Evolutionary conservation across 2,797 vertebrate genomes (phyloP), one percentile per base, ranked within the genome.

Genomic region (Tauraco hartlaubi): DNA sequence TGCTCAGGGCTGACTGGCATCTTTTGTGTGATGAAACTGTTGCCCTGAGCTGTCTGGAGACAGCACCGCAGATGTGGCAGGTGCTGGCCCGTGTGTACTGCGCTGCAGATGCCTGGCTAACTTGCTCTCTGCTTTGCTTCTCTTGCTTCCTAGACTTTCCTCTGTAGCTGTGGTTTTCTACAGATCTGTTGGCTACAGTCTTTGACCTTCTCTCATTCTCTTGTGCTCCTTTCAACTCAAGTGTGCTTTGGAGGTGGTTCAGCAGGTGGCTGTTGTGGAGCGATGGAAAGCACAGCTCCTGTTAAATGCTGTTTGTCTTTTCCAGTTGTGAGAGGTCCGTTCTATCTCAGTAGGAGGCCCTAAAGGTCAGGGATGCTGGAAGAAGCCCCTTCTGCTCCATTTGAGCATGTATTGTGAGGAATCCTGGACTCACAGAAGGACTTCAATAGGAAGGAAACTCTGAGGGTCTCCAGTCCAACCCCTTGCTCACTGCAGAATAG

Each of bases 241-340:
- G 2, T 25, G 35, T 81, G 37, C 28, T 87, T 79, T 51, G n/a
- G 41, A 51, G 14, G 19, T 15, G 19, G 23, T 25, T 81, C 54
- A 74, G 66, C 9, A 37, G 33, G 39, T 55, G 51, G 9, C 81
- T 79, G 5, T 44, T 58, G 39, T 23, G 39, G 16, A 48, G 31
- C 46, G 62, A 41, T 68, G 51, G 55, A 76, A 51, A 58, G 11
- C 31, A 26, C 33, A 14, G 19, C 46, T 92, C 23, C 28, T 85
- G 6, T 63, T 74, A 51, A 48, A 46, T 49, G 31, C 10, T 6
- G 9, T 54, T 73, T 44, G n/a, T 68, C 46, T 69, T 80, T 67
- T 59, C 37, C 29, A 67, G 1, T 33, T 1, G 0, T 33, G 29
- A 79, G 59, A 56, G 14, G 20, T 66, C 11, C 3, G 2, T 74